phyloP scores from a whole-genome alignment of 2,113 vertebrate species.

The Leptobrachium leishanense region DNA sequence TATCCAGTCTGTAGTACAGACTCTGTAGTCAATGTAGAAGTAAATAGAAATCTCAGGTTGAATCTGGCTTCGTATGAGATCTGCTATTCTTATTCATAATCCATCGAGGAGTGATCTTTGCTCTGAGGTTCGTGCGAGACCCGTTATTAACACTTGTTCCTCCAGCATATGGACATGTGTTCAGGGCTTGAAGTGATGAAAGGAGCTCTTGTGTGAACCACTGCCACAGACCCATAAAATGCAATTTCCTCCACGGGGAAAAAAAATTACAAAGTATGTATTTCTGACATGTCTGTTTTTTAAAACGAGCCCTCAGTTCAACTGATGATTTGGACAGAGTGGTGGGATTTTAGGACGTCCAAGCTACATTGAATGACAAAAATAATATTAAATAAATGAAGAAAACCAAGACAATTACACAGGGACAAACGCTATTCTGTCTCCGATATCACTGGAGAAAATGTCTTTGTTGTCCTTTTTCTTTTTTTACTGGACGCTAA shows the following conservation, averaged over 20 bases:
- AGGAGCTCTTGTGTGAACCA: background rate
- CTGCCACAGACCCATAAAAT: constrained; percentile 30
- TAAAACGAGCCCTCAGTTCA: background rate
- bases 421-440: background rate
- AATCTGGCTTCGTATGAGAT: too few relatives aligned
- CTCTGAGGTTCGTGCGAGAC: background rate
- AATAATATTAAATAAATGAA: background rate
- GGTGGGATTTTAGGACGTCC: background rate
- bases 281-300: background rate
- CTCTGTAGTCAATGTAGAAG: too few relatives aligned
- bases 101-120: background rate
- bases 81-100: background rate
- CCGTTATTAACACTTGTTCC: background rate
- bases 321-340: background rate
- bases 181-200: background rate
- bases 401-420: background rate
- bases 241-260: background rate
- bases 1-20: too few relatives aligned
- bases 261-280: background rate
- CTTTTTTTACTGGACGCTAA: background rate
- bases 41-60: too few relatives aligned
- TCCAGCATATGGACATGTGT: constrained; percentile 8
- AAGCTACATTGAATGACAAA: background rate
- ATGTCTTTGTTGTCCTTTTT: background rate
- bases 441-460: background rate